Conservation (phyloP, 2,797 vertebrate genomes). For the Lycodopsis pacificus region DNA sequence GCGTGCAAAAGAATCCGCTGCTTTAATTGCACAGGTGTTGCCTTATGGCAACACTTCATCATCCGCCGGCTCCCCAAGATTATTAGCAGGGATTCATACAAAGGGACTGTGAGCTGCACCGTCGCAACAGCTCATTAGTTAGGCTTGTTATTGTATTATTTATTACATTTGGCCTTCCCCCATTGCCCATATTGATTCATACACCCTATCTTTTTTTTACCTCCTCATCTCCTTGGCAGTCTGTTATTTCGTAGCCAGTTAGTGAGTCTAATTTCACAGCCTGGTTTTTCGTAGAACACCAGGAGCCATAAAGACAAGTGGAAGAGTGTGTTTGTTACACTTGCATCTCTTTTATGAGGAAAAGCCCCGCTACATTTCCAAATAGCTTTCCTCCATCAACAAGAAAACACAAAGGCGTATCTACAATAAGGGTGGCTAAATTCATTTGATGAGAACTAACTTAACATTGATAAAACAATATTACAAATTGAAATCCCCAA, state of each 20-base stretch:
- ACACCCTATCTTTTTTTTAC: slow-evolving; percentile 82
- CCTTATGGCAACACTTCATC: slow-evolving; percentile 99
- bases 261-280: slow-evolving; percentile 76
- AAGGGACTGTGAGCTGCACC: slow-evolving; percentile 95
- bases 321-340: slow-evolving; percentile 54
- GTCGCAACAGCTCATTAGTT: slow-evolving; percentile 99
- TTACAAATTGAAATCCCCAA: slow-evolving; percentile 54
- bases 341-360: slow-evolving; percentile 64
- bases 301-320: slow-evolving; percentile 57
- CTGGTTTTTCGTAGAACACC: slow-evolving; percentile 64
- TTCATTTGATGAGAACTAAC: slow-evolving; percentile 57
- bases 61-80: slow-evolving; percentile 95
- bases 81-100: slow-evolving; percentile 94
- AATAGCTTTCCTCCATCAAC: slow-evolving; percentile 67
- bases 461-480: slow-evolving; percentile 46
- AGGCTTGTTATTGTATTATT: slow-evolving; percentile 99
- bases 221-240: slow-evolving; percentile 86
- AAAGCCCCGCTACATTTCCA: slow-evolving; percentile 56
- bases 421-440: slow-evolving; percentile 25
- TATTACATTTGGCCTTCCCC: slow-evolving; percentile 97
- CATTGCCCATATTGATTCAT: slow-evolving; percentile 99
- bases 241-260: slow-evolving; percentile 76
- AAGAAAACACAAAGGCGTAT: slow-evolving; percentile 47
- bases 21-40: slow-evolving; percentile 99
- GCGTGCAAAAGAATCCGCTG: slow-evolving; percentile 93